Evolutionary conservation across 2,888 invertebrate genomes (phyloP), one percentile per base, ranked within the genome.

Genomic region (Nephrotoma guestfalica): DNA sequence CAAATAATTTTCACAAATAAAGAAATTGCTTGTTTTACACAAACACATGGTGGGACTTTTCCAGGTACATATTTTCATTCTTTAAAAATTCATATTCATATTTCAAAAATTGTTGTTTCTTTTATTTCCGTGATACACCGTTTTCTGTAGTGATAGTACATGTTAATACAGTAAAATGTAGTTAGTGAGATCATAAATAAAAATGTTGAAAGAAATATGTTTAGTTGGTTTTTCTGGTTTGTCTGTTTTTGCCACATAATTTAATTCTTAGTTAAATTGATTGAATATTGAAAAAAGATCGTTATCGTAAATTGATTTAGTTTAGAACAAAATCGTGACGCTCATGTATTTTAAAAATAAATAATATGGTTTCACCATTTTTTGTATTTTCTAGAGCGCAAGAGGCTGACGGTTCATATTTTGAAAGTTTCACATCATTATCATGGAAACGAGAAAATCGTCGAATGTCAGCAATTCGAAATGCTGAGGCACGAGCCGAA

Each of bases 401-500:
- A 93, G 97, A 98, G 89, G 96, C 97, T 45, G 98, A 98, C 90
- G 97, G 96, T 7, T 96, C 97, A 87, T 98, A 98, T 92, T 98
- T 98, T 92, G 98, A 98, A 92, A 97, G 95, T 91, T 97, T 97
- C 93, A 97, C 97, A 18, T 96, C 97, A 41, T 92, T 98, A 88
- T 96, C 97, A 86, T 98, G 97, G 97, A 95, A 97, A 90, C 96
- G 97, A 89, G 97, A 97, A 91, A 97, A 97, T 92, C 94, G 97
- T 88, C 93, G 97, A 47, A 94, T 97, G 89, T 95, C 95, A 88
- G 95, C 96, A 1, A 93, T 96, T 88, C 94, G 96, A 89, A 94
- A 96, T 89, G 95, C 94, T 85, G 95, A 95, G 90, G 94, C 95
- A 87, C 93, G 96, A 90, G 94, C 95, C 45, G 95, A 96, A 90